A percentile compares a stretch with the other conserved stretches of the same genome.
Evolutionary conservation across 2,888 invertebrate species (phyloP).

Genomic region (Busseola fusca): DNA sequence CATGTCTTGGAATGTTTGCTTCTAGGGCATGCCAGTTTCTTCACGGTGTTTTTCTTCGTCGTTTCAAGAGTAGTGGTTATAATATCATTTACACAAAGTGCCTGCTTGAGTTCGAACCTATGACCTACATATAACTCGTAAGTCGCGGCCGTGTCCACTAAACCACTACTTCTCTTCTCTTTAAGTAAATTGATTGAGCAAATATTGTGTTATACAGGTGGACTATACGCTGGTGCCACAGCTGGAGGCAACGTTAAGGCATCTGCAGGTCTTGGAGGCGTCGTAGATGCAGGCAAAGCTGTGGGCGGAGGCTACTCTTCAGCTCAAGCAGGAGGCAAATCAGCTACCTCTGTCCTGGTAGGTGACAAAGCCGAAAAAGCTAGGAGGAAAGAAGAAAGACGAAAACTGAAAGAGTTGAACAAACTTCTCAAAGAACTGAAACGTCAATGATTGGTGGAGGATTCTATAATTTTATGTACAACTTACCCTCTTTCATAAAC

Average conservation of each 20-base stretch:
- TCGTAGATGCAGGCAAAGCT: constrained; percentile 75
- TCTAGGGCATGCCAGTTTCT: no score
- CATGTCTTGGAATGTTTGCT: no score
- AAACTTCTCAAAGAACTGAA: constrained; percentile 54
- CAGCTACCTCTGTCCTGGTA: constrained; percentile 79
- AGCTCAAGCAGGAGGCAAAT: constrained; percentile 78
- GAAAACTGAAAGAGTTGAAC: constrained; percentile 67
- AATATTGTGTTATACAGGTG: constrained; percentile 73
- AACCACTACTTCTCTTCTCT: no score
- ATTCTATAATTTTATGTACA: constrained; percentile 4
- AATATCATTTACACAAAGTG: no score
- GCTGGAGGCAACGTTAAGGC: constrained; percentile 88
- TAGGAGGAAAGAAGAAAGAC: constrained; percentile 74
- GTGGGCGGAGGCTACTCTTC: constrained; percentile 80
- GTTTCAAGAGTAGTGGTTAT: no score
- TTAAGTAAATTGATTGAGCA: background rate
- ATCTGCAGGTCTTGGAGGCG: constrained; percentile 87
- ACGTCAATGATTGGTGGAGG: constrained; percentile 47
- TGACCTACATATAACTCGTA: no score
- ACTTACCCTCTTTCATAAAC: constrained; percentile 40
- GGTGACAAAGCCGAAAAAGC: constrained; percentile 72
- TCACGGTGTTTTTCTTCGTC: no score
- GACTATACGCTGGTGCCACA: constrained; percentile 89
- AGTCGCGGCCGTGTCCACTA: no score
- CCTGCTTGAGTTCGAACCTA: no score